Evolutionary conservation across 2,888 invertebrate genomes (phyloP).

Genomic region (Dermolepida albohirtum): DNA sequence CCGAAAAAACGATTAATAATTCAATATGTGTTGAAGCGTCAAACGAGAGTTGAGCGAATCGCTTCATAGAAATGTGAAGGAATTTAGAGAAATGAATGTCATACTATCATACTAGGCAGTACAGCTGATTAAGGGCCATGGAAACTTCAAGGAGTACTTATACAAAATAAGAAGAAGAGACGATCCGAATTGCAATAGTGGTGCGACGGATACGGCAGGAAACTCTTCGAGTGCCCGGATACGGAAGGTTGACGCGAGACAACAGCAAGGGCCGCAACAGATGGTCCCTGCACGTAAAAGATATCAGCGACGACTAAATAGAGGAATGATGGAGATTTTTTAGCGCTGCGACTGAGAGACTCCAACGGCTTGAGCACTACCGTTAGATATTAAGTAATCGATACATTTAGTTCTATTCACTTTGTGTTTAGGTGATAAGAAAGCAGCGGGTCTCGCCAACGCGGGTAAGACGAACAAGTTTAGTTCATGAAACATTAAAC

Average conservation of each 20-base stretch:
- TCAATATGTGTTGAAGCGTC: neutral
- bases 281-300: neutral
- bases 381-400: too few relatives aligned
- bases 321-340: too few relatives aligned
- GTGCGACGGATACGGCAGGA: conserved; percentile 18
- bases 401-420: too few relatives aligned
- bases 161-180: conserved; percentile 20
- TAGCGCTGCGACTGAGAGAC: too few relatives aligned
- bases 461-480: too few relatives aligned
- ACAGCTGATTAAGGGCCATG: too few relatives aligned
- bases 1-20: neutral
- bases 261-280: neutral
- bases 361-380: too few relatives aligned
- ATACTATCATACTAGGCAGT: too few relatives aligned
- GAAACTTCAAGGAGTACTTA: conserved; percentile 10
- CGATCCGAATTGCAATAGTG: neutral
- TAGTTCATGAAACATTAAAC: too few relatives aligned
- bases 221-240: conserved; percentile 10
- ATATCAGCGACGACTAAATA: conserved; percentile 11
- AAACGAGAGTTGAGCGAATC: neutral
- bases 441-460: too few relatives aligned
- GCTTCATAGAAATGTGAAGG: neutral
- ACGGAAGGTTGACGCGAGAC: conserved; percentile 3
- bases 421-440: too few relatives aligned
- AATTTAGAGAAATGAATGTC: conserved; percentile 7